Base-by-base conservation (phyloP, 23 tunicate species). In the Aplidium turbinatum region DNA sequence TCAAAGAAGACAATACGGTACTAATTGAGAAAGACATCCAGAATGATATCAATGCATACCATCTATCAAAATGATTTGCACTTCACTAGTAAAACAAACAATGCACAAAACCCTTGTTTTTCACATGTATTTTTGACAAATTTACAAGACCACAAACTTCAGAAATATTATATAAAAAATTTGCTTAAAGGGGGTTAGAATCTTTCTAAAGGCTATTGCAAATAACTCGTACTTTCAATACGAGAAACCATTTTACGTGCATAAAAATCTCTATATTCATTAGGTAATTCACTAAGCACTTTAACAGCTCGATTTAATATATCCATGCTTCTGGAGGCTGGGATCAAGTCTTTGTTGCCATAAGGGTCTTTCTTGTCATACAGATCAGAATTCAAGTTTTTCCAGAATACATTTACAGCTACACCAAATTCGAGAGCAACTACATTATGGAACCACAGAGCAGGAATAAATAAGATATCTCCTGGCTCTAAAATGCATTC, bases 361-460 rank as follows among this genome's bases (percentile, higher is more conserved):
- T 94, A 94, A 0, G 81, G 87, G 73, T 94, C 99, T 82, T 82
- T 94, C 25, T 57, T 36, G 35, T 82, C 90, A 72, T 94, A 94
- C 16, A 82, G 38, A 18, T 77, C 48, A 3, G 65, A 36, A 18
- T 71, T 25, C 39, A 94, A 74, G 57, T 87, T 75, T 68, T 82
- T 87, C 94, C 93, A 94, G 53, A 94, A 94, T 31, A 78, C 93
- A 82, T 94, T 94, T 4, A 94, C 89, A 29, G 99, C 93, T 32
- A 94, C 58, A n/a, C 94, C 85, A 82, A 94, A 94, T 2, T 86
- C 86, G 1, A 87, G 60, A 20, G 99, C 88, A 38, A 58, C 22
- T 2, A 87, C 93, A 72, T 82, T 86, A 78, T 94, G 99, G 70
- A 94, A 94, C 99, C 99, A 94, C 31, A 94, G 75, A 24, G 99